Evolutionary conservation across 2,797 vertebrate genomes (phyloP).

Genomic region (Eupleurogrammus muticus): DNA sequence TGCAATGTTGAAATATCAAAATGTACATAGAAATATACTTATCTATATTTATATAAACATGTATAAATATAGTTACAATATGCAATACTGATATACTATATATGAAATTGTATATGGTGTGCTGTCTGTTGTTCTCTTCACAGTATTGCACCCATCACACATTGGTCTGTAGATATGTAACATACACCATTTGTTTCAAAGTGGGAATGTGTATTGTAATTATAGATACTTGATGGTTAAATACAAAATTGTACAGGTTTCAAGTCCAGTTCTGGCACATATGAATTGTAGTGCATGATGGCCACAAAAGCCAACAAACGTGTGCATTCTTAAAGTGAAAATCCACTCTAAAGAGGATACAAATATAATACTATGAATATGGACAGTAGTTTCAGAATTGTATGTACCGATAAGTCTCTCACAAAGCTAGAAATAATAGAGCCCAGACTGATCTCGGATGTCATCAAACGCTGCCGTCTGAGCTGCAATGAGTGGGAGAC

Average conservation of each 20-base stretch:
- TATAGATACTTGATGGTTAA: constrained; percentile 87
- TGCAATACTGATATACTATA: constrained; percentile 82
- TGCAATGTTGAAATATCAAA: constrained; percentile 86
- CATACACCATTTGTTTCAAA: constrained; percentile 82
- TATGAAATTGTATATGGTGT: constrained; percentile 80
- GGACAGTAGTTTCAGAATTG: constrained; percentile 51
- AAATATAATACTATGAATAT: constrained; percentile 66
- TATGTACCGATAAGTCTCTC: constrained; percentile 51
- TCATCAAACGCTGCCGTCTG: constrained; percentile 42
- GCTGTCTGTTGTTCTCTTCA: constrained; percentile 76
- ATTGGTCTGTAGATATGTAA: constrained; percentile 88
- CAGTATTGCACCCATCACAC: constrained; percentile 80
- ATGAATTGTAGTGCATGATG: constrained; percentile 78
- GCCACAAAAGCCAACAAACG: constrained; percentile 64
- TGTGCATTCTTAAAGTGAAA: constrained; percentile 74
- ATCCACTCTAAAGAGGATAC: constrained; percentile 66
- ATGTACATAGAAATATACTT: constrained; percentile 87
- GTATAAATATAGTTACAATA: constrained; percentile 87
- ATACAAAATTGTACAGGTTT: constrained; percentile 86
- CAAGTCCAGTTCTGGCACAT: constrained; percentile 87
- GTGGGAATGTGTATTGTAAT: constrained; percentile 82
- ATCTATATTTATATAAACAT: constrained; percentile 88
- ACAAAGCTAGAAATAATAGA: constrained; percentile 56
- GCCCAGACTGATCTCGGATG: constrained; percentile 39
- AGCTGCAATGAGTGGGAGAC: constrained; percentile 36